Percentiles rank a stretch among this genome's conserved stretches.
Conservation (phyloP, 2,888 invertebrate genomes). For the Protodeltote pygarga region DNA sequence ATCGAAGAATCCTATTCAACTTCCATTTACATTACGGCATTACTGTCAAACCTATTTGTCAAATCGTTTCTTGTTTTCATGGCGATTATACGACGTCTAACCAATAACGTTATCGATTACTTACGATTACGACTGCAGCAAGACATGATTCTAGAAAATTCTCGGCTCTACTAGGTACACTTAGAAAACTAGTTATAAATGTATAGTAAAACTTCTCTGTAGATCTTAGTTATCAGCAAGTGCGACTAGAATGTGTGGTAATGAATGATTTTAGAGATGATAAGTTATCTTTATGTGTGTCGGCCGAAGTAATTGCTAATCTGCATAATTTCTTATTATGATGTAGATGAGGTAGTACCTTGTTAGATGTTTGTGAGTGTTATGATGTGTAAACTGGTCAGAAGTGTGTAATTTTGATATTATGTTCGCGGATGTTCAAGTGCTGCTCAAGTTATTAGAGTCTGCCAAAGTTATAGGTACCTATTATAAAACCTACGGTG, state of each 20-base stretch:
- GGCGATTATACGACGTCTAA: constrained; percentile 42
- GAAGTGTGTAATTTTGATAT: constrained; percentile 3
- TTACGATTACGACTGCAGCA: constrained; percentile 46
- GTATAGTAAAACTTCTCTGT: constrained; percentile 18
- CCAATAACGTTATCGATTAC: constrained; percentile 50
- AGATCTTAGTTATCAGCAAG: constrained; percentile 42
- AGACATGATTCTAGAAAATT: constrained; percentile 29
- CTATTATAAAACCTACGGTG: too few species aligned
- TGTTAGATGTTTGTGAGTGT: constrained; percentile 28
- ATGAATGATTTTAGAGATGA: constrained; percentile 37
- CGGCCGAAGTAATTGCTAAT: constrained; percentile 34
- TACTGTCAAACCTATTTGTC: constrained; percentile 32
- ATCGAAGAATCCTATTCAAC: constrained; percentile 15
- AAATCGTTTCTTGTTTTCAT: constrained; percentile 41
- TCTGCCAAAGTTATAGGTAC: too few species aligned
- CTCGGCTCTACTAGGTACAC: constrained; percentile 9
- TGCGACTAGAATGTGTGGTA: constrained; percentile 35
- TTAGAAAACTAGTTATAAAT: constrained; percentile 18
- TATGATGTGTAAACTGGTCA: constrained; percentile 1
- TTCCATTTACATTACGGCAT: constrained; percentile 35
- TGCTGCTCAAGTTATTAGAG: neutral
- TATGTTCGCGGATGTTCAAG: neutral
- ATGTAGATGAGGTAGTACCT: constrained; percentile 34
- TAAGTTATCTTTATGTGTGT: constrained; percentile 37
- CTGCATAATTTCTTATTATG: constrained; percentile 41